phyloP scores from a whole-genome alignment of 2,888 invertebrate genomes.

The Nomada flava region DNA sequence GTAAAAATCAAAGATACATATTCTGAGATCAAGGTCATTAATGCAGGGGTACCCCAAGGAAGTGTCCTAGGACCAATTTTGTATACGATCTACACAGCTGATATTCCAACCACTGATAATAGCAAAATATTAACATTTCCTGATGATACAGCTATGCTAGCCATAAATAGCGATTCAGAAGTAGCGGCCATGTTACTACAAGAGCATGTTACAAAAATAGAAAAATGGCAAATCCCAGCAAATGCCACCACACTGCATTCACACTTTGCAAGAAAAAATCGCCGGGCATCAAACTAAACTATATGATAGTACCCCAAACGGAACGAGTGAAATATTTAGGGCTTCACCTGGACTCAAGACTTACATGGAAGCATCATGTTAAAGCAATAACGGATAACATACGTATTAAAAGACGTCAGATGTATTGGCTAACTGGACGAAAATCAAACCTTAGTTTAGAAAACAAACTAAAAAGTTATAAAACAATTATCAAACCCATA shows the following conservation, averaged over 20 bases:
- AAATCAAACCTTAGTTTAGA: neutral
- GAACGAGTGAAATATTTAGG: neutral
- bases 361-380: neutral
- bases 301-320: neutral
- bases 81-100: neutral
- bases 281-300: neutral
- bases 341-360: neutral
- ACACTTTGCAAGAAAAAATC: neutral
- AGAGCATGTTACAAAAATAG: neutral
- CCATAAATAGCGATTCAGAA: neutral
- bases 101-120: neutral
- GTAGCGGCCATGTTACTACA: neutral
- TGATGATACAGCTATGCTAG: conserved; percentile 5
- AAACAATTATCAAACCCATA: no score
- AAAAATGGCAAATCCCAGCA: conserved; percentile 3
- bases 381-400: conserved; percentile 7
- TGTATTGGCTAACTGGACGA: neutral
- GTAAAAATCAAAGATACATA: no score
- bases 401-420: neutral
- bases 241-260: conserved; percentile 9
- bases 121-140: neutral
- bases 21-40: neutral
- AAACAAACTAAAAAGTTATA: conserved; percentile 21
- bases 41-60: conserved; percentile 5
- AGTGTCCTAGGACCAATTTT: conserved; percentile 1